phyloP scores from a whole-genome alignment of 2,113 vertebrate genomes.

The Dipodomys merriami region DNA sequence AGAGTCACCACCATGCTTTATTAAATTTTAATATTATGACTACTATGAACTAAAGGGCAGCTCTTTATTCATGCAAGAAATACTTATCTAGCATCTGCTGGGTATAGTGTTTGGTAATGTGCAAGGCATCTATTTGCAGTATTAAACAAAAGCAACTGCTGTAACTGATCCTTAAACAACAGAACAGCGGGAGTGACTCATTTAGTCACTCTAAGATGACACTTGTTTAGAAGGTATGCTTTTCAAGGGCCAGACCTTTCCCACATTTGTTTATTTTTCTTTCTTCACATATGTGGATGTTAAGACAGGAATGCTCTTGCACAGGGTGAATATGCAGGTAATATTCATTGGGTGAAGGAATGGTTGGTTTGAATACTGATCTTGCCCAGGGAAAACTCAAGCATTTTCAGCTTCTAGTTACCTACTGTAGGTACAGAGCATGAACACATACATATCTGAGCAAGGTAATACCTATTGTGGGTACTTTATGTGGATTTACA shows the following conservation, averaged over 20 bases:
- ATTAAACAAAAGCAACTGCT: background rate
- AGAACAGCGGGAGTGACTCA: background rate
- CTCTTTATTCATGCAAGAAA: constrained; percentile 4
- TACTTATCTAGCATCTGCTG: background rate
- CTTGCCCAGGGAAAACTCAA: background rate
- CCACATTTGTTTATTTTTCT: background rate
- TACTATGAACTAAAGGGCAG: background rate
- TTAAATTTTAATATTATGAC: constrained; percentile 14
- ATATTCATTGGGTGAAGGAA: background rate
- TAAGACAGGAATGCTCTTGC: rapidly evolving
- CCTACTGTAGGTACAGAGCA: background rate
- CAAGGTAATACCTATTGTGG: rapidly evolving
- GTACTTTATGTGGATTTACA: rapidly evolving
- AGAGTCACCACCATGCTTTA: background rate
- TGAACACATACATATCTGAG: background rate
- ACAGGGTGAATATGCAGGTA: rapidly evolving
- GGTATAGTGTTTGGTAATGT: background rate
- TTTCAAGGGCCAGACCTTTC: background rate
- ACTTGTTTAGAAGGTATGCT: background rate
- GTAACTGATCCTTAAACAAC: background rate
- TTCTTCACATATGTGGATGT: rapidly evolving
- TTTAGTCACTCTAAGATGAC: background rate
- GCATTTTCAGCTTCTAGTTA: background rate
- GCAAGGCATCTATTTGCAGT: background rate
- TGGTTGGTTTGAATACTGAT: background rate